phyloP scores from a whole-genome alignment of 2,113 vertebrate species.

The Microcebus murinus region DNA sequence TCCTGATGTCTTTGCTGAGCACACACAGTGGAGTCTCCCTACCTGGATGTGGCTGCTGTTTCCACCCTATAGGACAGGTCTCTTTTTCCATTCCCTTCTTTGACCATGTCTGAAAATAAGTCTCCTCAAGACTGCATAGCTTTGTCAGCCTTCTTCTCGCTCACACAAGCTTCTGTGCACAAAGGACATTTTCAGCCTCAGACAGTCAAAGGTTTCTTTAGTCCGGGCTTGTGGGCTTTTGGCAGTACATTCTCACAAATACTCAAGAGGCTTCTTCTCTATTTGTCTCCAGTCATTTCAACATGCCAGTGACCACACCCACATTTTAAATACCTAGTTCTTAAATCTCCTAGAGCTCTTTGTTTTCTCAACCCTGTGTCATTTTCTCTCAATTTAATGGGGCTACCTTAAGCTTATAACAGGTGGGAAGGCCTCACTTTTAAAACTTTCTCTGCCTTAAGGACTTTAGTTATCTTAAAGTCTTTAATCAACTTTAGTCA shows the following conservation, averaged over 20 bases:
- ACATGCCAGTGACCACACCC: not conserved
- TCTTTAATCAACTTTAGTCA: not conserved
- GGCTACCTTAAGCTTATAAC: not conserved
- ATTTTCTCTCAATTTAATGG: not conserved
- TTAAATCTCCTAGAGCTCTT: not conserved
- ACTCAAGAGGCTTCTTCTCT: conserved; percentile 37
- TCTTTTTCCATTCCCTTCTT: not conserved
- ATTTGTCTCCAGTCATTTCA: not conserved
- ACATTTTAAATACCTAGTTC: not conserved
- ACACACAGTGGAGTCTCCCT: not conserved
- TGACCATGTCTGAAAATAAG: not conserved
- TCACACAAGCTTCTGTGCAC: not conserved
- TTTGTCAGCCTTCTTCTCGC: not conserved
- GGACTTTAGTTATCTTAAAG: not conserved
- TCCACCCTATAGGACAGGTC: too few relatives aligned
- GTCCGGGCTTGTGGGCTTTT: conserved; percentile 3
- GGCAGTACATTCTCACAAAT: conserved; percentile 39
- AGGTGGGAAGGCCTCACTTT: not conserved
- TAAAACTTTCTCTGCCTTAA: not conserved
- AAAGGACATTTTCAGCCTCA: conserved; percentile 6
- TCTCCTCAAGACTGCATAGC: not conserved
- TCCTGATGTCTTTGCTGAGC: not conserved
- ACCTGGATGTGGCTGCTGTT: not conserved
- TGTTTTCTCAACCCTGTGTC: not conserved
- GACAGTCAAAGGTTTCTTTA: not conserved